Base-by-base conservation (phyloP, 2,888 invertebrate species). In the Melieria crassipennis region DNA sequence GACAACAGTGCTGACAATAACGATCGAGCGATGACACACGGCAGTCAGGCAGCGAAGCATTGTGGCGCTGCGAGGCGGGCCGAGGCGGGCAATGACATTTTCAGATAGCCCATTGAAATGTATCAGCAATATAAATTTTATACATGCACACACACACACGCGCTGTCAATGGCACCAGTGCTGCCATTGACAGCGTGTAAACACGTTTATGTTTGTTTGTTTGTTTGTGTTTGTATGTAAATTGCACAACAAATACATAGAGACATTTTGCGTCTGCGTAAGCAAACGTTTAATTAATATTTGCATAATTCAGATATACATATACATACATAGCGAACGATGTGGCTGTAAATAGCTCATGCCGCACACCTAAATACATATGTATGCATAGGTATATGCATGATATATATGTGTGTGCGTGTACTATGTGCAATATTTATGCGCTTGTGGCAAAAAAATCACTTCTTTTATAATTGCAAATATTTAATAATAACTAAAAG, bases 261-360 rank as follows among this genome's bases (percentile, higher is more conserved):
- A 30, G 30, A 30, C 30, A 30, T 30, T 30, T 30, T 52, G 4
- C 1, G 57, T 57, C 9, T 30, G 16, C 30, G 57, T 57, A 13
- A 6, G 13, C 57, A 57, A 57, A 57, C 57, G 30, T 57, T 57
- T 57, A 57, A 57, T 57, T 57, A 57, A 57, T 52, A 52, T 52
- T 52, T 52, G 52, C 52, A 52, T 52, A 52, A 52, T 52, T 52
- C 52, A 52, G 52, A 7, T 4, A 52, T 52, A 13, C 5, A 9
- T 11, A 5, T n/a, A n/a, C n/a, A 52, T n/a, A 30, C 30, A 30
- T 30, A 30, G 30, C 30, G 30, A 30, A 30, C 30, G 2, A 30
- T 30, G 30, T 30, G 30, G 30, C 30, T 30, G 30, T 30, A 30
- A 1, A 30, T 30, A 30, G 30, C 30, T 30, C 30, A 30, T 30